phyloP scores from a whole-genome alignment of 2,113 vertebrate species.

The Nanorana parkeri region DNA sequence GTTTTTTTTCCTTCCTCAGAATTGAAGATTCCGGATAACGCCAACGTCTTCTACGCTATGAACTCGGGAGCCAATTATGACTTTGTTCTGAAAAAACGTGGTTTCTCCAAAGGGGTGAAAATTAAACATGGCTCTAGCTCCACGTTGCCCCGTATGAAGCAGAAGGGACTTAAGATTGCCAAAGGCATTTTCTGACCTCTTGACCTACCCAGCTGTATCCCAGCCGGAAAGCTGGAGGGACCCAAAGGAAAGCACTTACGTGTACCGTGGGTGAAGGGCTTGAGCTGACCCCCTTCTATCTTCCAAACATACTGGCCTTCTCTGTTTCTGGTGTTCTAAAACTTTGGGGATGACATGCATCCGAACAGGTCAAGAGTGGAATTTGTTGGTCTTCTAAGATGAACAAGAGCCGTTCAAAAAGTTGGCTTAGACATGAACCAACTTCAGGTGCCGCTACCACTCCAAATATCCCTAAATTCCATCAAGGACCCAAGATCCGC shows the following conservation, averaged over 20 bases:
- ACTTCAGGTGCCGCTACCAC: conserved; percentile 21
- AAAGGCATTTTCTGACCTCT: conserved; percentile 94
- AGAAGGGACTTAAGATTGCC: conserved; percentile 95
- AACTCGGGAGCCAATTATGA: conserved; percentile 97
- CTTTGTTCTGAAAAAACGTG: conserved; percentile 93
- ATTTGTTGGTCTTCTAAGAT: not conserved
- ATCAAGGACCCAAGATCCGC: conserved; percentile 66
- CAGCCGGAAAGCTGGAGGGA: conserved; percentile 50
- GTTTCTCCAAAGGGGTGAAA: conserved; percentile 80
- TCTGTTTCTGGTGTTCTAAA: not conserved
- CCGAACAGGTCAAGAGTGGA: not conserved
- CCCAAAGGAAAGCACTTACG: conserved; percentile 17
- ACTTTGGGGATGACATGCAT: conserved; percentile 6
- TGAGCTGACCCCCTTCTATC: not conserved
- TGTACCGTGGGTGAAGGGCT: not conserved
- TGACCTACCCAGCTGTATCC: conserved; percentile 49
- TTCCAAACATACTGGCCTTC: not conserved
- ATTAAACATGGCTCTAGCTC: conserved; percentile 92
- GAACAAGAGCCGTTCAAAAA: not conserved
- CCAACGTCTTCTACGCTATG: conserved; percentile 99
- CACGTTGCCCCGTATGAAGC: conserved; percentile 94
- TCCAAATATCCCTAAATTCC: conserved; percentile 58
- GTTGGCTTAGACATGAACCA: conserved; percentile 57
- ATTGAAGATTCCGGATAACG: conserved; percentile 94
- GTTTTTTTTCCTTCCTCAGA: conserved; percentile 69